Base-by-base conservation (phyloP, 2,797 vertebrate genomes). In the Lagodon rhomboides region DNA sequence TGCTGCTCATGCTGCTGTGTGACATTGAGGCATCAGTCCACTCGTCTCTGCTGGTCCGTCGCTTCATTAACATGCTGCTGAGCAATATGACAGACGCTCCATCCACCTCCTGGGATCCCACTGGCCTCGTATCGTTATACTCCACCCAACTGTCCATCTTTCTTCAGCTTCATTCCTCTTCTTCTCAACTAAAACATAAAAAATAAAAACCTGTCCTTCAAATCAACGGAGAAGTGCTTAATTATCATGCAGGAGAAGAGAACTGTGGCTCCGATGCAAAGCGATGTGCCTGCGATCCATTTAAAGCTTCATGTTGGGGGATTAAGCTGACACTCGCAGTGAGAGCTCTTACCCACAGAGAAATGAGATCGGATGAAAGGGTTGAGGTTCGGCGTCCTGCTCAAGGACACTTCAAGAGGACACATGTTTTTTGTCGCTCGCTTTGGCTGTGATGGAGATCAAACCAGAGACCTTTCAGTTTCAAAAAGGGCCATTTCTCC, bases 11-110 rank as follows among this genome's bases (percentile, higher is more conserved):
- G 50, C 43, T 49, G 66, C 4, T 62, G 49, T 30, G 34, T 79
- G 84, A 81, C 86, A 77, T 41, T 83, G 75, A 71, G 11, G 30
- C 64, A 55, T 77, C 80, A 25, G 63, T 71, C 74, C 46, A 38
- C 56, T 79, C 69, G 54, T 68, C 66, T 75, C 60, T 10, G 7
- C 27, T 34, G 74, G 47, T 64, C 77, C 74, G 38, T 12, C 5
- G 69, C 73, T 73, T 89, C 82, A 87, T 90, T 86, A 88, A 68
- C 81, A 87, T 88, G 79, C 87, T 68, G 85, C 81, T 16, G 82
- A 82, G 80, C 59, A 17, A 15, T 3, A 47, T 51, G 63, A 76
- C 70, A 85, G 61, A 80, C n/a, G 20, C 65, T 85, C 66, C 47
- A 6, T 60, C 63, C 79, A 65, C 54, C 85, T 79, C 83, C 72